phyloP scores from a whole-genome alignment of 2,888 invertebrate genomes.

The Seira musarum region DNA sequence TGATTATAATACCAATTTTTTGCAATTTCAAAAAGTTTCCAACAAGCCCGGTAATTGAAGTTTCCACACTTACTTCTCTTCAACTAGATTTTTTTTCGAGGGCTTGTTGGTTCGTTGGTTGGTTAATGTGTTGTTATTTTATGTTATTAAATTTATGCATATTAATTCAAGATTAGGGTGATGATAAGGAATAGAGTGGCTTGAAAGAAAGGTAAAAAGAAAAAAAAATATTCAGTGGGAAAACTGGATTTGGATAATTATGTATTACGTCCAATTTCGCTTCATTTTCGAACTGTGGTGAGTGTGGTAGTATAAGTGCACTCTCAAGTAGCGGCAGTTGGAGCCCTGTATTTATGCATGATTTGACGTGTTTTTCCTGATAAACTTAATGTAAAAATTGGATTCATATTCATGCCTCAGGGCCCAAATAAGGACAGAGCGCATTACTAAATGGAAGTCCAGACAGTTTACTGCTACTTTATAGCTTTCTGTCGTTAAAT shows the following conservation, averaged over 20 bases:
- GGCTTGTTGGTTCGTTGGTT: background rate
- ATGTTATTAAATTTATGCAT: conserved; percentile 56
- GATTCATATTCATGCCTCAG: conserved; percentile 22
- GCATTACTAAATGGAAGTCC: too few relatives aligned
- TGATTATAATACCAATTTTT: conserved; percentile 41
- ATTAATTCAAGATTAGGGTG: conserved; percentile 47
- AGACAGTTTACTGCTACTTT: too few relatives aligned
- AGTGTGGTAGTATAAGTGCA: background rate
- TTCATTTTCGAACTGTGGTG: too few relatives aligned
- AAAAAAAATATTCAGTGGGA: conserved; percentile 25
- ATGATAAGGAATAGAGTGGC: conserved; percentile 41
- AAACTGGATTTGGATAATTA: conserved; percentile 60
- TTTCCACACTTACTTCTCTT: conserved; percentile 48
- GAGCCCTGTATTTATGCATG: conserved; percentile 47
- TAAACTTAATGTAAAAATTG: too few relatives aligned
- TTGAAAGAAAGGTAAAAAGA: too few relatives aligned
- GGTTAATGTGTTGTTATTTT: conserved; percentile 23
- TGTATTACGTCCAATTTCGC: too few relatives aligned
- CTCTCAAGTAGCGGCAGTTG: conserved; percentile 32
- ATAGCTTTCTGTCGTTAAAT: too few relatives aligned
- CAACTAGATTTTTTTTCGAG: background rate
- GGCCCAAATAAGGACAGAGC: too few relatives aligned
- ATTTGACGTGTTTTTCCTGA: conserved; percentile 18
- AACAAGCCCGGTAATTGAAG: conserved; percentile 46
- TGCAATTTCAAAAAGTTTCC: conserved; percentile 54